phyloP scores from a whole-genome alignment of 2,888 invertebrate species.

The Silvanus unidentatus region DNA sequence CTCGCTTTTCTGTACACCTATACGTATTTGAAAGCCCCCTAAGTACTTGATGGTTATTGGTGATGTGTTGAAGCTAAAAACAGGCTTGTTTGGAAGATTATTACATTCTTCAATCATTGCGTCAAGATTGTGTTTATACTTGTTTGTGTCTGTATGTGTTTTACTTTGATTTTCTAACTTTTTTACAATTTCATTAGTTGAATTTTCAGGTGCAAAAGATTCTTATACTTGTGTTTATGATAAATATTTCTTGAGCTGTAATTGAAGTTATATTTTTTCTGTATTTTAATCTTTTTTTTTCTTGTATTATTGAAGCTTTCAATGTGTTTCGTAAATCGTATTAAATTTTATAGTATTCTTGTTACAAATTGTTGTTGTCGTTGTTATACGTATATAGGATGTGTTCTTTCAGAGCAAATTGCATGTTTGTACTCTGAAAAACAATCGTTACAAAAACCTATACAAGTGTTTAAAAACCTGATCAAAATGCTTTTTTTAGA shows the following conservation, averaged over 20 bases:
- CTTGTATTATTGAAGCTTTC: slow-evolving; percentile 9
- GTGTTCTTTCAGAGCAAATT: slow-evolving; percentile 3
- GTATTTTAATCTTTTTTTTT: not conserved
- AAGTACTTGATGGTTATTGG: too few species aligned
- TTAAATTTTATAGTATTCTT: too few species aligned
- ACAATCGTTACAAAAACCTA: too few species aligned
- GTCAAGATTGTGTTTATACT: slow-evolving; percentile 33
- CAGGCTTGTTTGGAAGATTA: slow-evolving; percentile 39
- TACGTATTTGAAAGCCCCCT: too few species aligned
- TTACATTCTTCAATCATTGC: slow-evolving; percentile 31
- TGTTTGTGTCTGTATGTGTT: slow-evolving; percentile 14
- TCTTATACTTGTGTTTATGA: not conserved
- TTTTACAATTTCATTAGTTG: not conserved
- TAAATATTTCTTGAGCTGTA: slow-evolving; percentile 32
- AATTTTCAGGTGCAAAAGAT: slow-evolving; percentile 9
- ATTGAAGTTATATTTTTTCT: slow-evolving; percentile 34
- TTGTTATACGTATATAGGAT: not conserved
- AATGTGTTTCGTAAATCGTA: slow-evolving; percentile 6
- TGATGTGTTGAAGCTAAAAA: too few species aligned
- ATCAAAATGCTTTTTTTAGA: too few species aligned
- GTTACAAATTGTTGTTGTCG: too few species aligned
- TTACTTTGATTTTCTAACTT: slow-evolving; percentile 5
- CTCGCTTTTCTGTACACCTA: too few species aligned
- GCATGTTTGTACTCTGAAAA: too few species aligned
- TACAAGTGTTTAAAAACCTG: too few species aligned